Evolutionary conservation across 2,113 vertebrate genomes (phyloP).

Genomic region (Scartelaos histophorus): DNA sequence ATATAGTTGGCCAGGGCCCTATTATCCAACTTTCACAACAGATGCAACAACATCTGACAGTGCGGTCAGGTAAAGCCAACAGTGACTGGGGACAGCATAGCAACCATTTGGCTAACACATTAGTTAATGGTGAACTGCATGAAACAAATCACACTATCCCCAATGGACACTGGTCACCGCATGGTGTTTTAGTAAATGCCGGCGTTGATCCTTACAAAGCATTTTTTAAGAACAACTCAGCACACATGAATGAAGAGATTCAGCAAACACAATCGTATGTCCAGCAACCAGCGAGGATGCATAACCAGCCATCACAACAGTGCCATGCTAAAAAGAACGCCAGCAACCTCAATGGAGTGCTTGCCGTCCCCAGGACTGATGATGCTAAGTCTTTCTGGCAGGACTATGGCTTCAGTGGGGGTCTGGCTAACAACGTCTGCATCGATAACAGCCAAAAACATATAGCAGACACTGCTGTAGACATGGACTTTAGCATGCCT

Average conservation of each 20-base stretch:
- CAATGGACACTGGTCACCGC: conserved; percentile 54
- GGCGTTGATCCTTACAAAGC: conserved; percentile 49
- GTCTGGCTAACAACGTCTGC: conserved; percentile 23
- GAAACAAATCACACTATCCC: conserved; percentile 32
- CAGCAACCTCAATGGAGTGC: conserved; percentile 50
- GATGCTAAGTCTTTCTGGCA: conserved; percentile 49
- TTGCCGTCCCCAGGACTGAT: conserved; percentile 15
- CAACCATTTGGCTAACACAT: conserved; percentile 6
- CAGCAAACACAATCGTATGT: conserved; percentile 48
- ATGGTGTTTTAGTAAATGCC: conserved; percentile 38
- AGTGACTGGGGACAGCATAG: conserved; percentile 45
- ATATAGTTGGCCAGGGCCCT: conserved; percentile 43
- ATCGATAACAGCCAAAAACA: conserved; percentile 53
- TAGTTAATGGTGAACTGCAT: conserved; percentile 40
- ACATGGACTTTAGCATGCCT: conserved; percentile 50
- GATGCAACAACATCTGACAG: conserved; percentile 71
- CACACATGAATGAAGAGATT: conserved; percentile 27
- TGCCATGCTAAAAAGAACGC: conserved; percentile 54
- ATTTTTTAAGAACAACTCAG: conserved; percentile 45
- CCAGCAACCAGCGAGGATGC: conserved; percentile 46
- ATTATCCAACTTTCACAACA: conserved; percentile 73
- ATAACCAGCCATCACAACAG: conserved; percentile 50
- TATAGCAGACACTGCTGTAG: conserved; percentile 33
- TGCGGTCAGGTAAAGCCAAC: conserved; percentile 23
- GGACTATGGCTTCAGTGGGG: conserved; percentile 35